These are phyloP conservation scores for Nudaria mundana DNA, from an alignment of 2,888 invertebrate species.

Conservation along the genomic window DNA sequence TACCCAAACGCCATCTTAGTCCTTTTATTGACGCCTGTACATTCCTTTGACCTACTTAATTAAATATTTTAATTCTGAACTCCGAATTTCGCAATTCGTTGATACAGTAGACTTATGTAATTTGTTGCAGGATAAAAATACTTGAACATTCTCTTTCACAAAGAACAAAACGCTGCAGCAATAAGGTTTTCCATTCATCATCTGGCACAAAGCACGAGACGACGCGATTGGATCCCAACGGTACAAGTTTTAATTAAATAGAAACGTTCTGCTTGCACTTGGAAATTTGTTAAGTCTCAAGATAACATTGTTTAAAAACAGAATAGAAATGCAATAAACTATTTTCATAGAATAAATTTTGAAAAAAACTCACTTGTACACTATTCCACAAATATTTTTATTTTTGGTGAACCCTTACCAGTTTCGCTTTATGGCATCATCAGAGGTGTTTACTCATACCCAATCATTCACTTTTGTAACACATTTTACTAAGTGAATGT, in stretches of 20 bases:
- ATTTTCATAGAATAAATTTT: slow-evolving; percentile 13
- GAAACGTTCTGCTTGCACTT: slow-evolving; percentile 49
- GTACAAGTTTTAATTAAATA: slow-evolving; percentile 66
- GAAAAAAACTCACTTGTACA: slow-evolving; percentile 12
- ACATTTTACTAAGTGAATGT: too few species aligned
- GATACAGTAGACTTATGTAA: background rate
- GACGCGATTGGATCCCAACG: slow-evolving; percentile 38
- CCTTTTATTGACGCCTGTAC: too few species aligned
- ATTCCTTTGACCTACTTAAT: too few species aligned
- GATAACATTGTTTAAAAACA: slow-evolving; percentile 47
- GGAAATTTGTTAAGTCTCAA: slow-evolving; percentile 52
- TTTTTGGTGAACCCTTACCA: too few species aligned
- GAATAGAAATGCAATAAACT: slow-evolving; percentile 29
- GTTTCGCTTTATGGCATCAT: too few species aligned
- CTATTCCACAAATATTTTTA: slow-evolving; percentile 31
- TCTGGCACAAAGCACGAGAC: slow-evolving; percentile 40
- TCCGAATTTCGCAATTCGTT: too few species aligned
- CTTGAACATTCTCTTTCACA: slow-evolving; percentile 14
- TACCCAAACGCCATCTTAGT: too few species aligned
- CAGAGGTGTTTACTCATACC: too few species aligned
- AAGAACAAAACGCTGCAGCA: slow-evolving; percentile 18
- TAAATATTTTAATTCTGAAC: too few species aligned
- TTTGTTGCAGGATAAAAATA: slow-evolving; percentile 9
- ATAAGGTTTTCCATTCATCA: slow-evolving; percentile 40
- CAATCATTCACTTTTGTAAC: too few species aligned